Conservation (phyloP, 2,888 invertebrate species). For the Trachelus stipa region DNA sequence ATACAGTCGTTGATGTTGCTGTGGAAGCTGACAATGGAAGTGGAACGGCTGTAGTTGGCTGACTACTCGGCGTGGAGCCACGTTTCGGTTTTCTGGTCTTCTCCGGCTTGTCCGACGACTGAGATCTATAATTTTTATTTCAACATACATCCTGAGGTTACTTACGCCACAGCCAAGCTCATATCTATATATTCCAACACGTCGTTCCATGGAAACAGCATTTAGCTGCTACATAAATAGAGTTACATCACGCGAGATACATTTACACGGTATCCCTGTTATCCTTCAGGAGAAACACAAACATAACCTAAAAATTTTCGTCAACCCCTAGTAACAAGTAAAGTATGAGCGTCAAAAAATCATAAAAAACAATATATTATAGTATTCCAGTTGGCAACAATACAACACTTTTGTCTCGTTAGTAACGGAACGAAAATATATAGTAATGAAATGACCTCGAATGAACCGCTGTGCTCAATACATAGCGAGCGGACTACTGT, state of each 20-base stretch:
- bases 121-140: conserved; percentile 56
- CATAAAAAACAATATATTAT: neutral
- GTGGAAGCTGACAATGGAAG: conserved; percentile 28
- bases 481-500: conserved; percentile 38
- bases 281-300: conserved; percentile 33
- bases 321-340: neutral
- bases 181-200: neutral
- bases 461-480: conserved; percentile 50
- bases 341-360: neutral
- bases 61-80: conserved; percentile 51
- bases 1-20: conserved; percentile 21
- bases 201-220: neutral
- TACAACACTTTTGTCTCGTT: neutral
- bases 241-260: neutral
- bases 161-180: neutral
- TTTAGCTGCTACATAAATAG: neutral
- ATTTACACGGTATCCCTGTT: neutral
- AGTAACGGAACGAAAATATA: conserved; percentile 11
- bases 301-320: conserved; percentile 46
- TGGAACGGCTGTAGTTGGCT: conserved; percentile 39
- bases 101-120: conserved; percentile 67
- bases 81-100: conserved; percentile 59
- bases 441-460: conserved; percentile 41
- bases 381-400: neutral
- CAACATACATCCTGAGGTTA: neutral